Conservation (phyloP, 1,140 invertebrate genomes). For the Calliphora vicina region DNA sequence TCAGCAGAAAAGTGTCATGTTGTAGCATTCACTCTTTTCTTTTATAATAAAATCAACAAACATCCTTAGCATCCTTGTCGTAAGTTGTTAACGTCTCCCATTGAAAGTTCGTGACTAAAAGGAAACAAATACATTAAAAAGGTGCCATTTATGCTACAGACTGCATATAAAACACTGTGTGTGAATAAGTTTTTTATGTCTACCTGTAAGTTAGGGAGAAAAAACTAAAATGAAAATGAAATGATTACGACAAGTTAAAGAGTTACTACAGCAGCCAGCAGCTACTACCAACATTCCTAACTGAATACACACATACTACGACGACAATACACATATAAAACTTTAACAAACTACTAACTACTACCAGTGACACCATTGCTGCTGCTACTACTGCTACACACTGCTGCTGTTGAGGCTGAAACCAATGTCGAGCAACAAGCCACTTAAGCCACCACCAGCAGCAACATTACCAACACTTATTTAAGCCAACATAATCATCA, state of each 20-base stretch:
- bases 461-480: conserved; percentile 1
- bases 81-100: background rate
- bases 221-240: background rate
- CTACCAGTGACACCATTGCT: background rate
- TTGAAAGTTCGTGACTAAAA: background rate
- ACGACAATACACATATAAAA: background rate
- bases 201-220: background rate
- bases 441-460: conserved; percentile 12
- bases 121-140: background rate
- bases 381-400: background rate
- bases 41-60: background rate
- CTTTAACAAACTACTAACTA: background rate
- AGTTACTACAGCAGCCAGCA: background rate
- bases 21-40: background rate
- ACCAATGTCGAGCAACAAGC: conserved; percentile 23
- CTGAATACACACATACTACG: background rate
- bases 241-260: background rate
- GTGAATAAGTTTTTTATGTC: too few species aligned
- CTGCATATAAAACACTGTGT: background rate
- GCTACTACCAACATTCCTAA: background rate
- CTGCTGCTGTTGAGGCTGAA: background rate
- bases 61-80: background rate
- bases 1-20: background rate
- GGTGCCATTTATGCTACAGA: background rate
- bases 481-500: conserved; percentile 17